A percentile compares a stretch with the other conserved stretches of the same genome.
phyloP scores from a whole-genome alignment of 2,888 invertebrate species.

The Orthosia gracilis region DNA sequence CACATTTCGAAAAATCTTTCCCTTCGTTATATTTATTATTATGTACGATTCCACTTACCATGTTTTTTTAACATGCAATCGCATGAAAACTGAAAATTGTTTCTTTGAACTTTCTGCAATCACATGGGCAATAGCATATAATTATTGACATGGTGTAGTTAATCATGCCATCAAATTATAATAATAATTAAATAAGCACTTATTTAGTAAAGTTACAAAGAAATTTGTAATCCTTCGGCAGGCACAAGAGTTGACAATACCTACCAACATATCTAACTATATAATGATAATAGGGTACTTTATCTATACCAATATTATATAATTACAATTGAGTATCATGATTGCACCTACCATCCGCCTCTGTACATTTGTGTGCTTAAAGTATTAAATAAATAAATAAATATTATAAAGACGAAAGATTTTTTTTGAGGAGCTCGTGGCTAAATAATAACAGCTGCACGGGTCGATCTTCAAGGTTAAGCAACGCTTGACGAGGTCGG shows the following conservation, averaged over 20 bases:
- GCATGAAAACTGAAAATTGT: conserved; percentile 50
- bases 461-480: no score
- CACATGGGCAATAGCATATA: conserved; percentile 31
- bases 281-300: no score
- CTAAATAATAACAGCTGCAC: no score
- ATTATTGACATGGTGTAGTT: conserved; percentile 47
- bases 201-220: conserved; percentile 7
- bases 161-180: conserved; percentile 24
- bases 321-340: no score
- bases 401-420: no score
- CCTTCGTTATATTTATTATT: conserved; percentile 38
- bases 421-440: no score
- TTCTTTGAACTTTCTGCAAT: conserved; percentile 57
- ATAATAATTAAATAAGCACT: conserved; percentile 20
- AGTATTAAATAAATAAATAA: no score
- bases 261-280: not conserved
- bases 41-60: conserved; percentile 25
- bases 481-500: no score
- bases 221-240: not conserved
- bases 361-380: no score
- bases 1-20: conserved; percentile 30
- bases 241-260: not conserved
- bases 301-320: no score
- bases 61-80: conserved; percentile 55
- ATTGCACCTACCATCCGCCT: no score